Percentiles rank a stretch among this genome's conserved stretches.
Evolutionary conservation across 2,797 vertebrate genomes (phyloP).

Genomic region (Lutjanus argentimaculatus): DNA sequence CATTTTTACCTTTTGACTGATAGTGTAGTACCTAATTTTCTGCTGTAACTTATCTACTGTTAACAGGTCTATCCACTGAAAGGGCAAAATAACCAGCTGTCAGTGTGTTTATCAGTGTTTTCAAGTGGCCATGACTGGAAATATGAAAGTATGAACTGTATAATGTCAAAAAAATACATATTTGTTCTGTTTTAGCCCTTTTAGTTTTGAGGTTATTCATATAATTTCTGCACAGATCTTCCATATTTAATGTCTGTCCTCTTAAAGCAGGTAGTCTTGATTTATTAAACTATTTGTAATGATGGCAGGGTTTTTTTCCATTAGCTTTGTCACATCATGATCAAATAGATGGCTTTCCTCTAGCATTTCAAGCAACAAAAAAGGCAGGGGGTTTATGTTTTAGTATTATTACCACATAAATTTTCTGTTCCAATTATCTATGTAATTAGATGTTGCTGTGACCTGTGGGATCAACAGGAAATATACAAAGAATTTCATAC

Average conservation of each 20-base stretch:
- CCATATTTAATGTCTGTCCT: too few relatives aligned
- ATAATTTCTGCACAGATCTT: background rate
- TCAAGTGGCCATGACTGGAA: background rate
- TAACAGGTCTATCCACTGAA: slow-evolving; percentile 9
- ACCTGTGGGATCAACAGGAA: background rate
- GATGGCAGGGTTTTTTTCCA: background rate
- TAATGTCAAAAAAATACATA: background rate
- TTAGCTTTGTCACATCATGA: background rate
- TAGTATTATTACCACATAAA: background rate
- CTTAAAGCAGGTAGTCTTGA: background rate
- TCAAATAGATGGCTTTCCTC: background rate
- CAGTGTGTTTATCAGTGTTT: background rate
- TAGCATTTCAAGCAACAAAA: background rate
- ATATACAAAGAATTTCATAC: background rate
- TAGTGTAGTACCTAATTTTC: slow-evolving; percentile 14
- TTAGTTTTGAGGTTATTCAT: background rate
- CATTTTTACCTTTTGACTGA: slow-evolving; percentile 32
- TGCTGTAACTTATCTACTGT: slow-evolving; percentile 14
- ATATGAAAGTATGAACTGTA: background rate
- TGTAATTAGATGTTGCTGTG: background rate
- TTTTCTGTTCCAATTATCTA: background rate
- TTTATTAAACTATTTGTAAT: slow-evolving; percentile 5
- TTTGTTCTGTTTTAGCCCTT: background rate
- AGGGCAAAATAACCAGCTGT: slow-evolving; percentile 13
- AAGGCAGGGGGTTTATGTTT: background rate